Conservation (phyloP, 2,888 invertebrate species). For the Geotrupes spiniger region DNA sequence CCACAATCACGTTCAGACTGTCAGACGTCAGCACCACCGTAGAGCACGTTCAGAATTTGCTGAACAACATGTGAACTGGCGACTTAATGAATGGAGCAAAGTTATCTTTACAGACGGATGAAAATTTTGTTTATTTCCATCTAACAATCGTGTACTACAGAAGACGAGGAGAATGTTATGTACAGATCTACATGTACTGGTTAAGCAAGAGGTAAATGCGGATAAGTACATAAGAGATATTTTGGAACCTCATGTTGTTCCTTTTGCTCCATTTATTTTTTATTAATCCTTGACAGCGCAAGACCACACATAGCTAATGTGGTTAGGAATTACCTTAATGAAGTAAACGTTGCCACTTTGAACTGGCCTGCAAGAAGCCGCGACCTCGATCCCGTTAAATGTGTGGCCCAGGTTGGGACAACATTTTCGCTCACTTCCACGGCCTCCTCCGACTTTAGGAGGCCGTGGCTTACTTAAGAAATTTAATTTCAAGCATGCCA, state of each 20-base stretch:
- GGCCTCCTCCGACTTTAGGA: background rate
- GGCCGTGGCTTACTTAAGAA: background rate
- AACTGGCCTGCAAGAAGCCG: too few species aligned
- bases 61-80: too few species aligned
- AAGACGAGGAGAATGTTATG: background rate
- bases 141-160: slow-evolving; percentile 1
- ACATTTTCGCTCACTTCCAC: too few species aligned
- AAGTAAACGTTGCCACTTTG: too few species aligned
- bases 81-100: too few species aligned
- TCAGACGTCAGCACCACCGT: background rate
- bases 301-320: too few species aligned
- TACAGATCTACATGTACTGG: too few species aligned
- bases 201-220: background rate
- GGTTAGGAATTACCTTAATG: too few species aligned
- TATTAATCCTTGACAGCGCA: background rate
- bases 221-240: background rate
- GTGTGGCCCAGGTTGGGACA: background rate
- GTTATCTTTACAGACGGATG: background rate
- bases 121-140: background rate
- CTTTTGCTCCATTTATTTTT: too few species aligned
- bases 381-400: background rate
- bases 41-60: background rate
- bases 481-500: too few species aligned
- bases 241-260: too few species aligned
- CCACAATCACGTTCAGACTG: background rate